phyloP scores from a whole-genome alignment of 2,113 vertebrate genomes.

The Takifugu flavidus region DNA sequence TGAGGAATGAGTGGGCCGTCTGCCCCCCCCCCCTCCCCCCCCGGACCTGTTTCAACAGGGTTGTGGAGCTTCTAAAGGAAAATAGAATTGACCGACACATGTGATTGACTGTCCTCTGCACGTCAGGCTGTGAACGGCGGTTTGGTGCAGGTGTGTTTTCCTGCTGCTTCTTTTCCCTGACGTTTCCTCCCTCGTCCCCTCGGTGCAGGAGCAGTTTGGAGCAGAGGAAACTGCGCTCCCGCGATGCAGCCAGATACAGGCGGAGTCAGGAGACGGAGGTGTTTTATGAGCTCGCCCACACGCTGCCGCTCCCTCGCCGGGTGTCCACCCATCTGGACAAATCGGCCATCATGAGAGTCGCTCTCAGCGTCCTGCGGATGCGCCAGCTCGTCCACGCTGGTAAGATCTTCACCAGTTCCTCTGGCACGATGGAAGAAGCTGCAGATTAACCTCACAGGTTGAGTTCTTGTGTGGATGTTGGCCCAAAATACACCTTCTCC shows the following conservation, averaged over 20 bases:
- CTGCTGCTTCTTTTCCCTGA: too few species aligned
- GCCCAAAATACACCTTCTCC: too few species aligned
- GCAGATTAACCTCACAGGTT: too few species aligned
- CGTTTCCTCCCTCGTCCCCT: not conserved
- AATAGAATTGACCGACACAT: too few species aligned
- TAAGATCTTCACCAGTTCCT: constrained; percentile 36
- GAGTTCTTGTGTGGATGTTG: too few species aligned
- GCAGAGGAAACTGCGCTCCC: constrained; percentile 85
- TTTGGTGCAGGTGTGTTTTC: too few species aligned
- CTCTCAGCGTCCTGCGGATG: constrained; percentile 86
- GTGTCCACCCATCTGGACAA: constrained; percentile 88
- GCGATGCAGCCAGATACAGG: constrained; percentile 84
- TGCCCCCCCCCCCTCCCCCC: too few species aligned
- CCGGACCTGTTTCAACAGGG: too few species aligned
- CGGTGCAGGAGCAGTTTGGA: constrained; percentile 77
- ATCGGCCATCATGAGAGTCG: constrained; percentile 86
- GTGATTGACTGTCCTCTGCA: too few species aligned
- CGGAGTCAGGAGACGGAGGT: constrained; percentile 87
- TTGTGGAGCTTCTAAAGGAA: too few species aligned
- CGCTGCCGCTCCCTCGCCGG: constrained; percentile 81
- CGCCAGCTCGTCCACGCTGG: constrained; percentile 73
- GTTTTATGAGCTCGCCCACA: constrained; percentile 84
- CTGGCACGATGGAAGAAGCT: too few species aligned
- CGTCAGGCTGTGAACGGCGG: too few species aligned
- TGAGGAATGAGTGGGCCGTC: not conserved